Percentiles rank a stretch among this genome's conserved stretches.
Evolutionary conservation across 2,797 vertebrate species (phyloP).

Genomic region (Gephyroberyx darwinii): DNA sequence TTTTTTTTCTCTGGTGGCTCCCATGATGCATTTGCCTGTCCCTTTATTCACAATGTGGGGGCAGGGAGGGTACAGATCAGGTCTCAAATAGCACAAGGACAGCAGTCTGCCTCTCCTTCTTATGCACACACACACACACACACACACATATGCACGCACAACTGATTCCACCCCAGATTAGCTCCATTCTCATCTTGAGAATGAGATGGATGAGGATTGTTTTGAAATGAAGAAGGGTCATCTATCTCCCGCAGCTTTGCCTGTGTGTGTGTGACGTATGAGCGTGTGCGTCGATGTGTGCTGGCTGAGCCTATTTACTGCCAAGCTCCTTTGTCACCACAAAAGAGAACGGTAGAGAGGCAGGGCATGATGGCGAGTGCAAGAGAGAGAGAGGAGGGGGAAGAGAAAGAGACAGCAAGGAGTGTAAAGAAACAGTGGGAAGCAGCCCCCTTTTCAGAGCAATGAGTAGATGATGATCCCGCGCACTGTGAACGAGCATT

Average conservation of each 20-base stretch:
- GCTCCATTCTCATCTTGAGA: slow-evolving; percentile 55
- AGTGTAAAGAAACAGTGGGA: slow-evolving; percentile 62
- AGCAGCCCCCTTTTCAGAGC: slow-evolving; percentile 67
- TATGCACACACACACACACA: slow-evolving; percentile 6
- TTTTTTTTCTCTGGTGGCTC: slow-evolving; percentile 35
- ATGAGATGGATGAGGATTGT: slow-evolving; percentile 47
- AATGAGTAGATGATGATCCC: slow-evolving; percentile 33
- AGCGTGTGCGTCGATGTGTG: slow-evolving; percentile 46
- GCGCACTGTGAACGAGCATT: slow-evolving; percentile 49
- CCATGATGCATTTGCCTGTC: slow-evolving; percentile 45
- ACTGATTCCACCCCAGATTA: slow-evolving; percentile 62
- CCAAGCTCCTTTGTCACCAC: slow-evolving; percentile 62
- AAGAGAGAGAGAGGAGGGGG: slow-evolving; percentile 47
- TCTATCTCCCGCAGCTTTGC: slow-evolving; percentile 36
- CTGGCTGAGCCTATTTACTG: slow-evolving; percentile 58
- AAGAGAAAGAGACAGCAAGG: slow-evolving; percentile 52
- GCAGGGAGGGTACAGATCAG: slow-evolving; percentile 29
- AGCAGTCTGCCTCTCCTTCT: slow-evolving; percentile 54
- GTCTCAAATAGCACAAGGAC: slow-evolving; percentile 62
- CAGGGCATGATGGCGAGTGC: slow-evolving; percentile 25
- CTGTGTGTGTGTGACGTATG: slow-evolving; percentile 64
- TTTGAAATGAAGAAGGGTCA: slow-evolving; percentile 51
- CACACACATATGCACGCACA: slow-evolving; percentile 21
- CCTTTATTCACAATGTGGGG: slow-evolving; percentile 27
- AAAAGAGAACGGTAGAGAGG: slow-evolving; percentile 46